phyloP scores from a whole-genome alignment of 2,113 vertebrate genomes.

The Apeltes quadracus region DNA sequence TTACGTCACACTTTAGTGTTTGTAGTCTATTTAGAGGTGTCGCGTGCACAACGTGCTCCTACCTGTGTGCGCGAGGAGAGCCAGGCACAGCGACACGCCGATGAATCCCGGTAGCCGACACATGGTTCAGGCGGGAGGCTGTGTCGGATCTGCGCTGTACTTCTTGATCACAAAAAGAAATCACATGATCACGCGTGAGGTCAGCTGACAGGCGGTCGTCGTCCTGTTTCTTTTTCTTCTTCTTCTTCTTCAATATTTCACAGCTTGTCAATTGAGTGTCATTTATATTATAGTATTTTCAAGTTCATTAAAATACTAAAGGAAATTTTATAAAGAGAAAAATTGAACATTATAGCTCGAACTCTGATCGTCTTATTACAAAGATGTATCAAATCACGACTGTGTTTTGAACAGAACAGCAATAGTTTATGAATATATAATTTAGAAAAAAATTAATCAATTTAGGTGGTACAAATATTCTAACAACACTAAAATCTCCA shows the following conservation, averaged over 20 bases:
- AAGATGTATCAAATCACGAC: too few species aligned
- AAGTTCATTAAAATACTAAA: too few species aligned
- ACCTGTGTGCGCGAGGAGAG: constrained; percentile 44
- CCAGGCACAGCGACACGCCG: constrained; percentile 16
- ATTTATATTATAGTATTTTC: too few species aligned
- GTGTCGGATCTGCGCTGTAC: rapidly evolving
- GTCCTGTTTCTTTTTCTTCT: not conserved
- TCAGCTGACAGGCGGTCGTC: constrained; percentile 63
- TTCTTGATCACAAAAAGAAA: not conserved
- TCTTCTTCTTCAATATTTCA: not conserved
- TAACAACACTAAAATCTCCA: too few species aligned
- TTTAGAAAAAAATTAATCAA: too few species aligned
- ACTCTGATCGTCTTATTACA: too few species aligned
- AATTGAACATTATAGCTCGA: too few species aligned
- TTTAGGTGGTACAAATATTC: too few species aligned
- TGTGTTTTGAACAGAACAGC: too few species aligned
- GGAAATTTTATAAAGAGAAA: too few species aligned
- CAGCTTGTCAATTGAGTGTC: too few species aligned
- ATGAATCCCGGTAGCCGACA: not conserved
- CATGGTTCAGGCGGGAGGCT: constrained; percentile 37
- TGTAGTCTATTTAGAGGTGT: not conserved
- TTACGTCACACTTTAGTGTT: not conserved
- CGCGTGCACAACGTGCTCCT: not conserved
- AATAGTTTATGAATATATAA: too few species aligned
- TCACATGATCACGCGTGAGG: constrained; percentile 60